Conservation (phyloP, 2,888 invertebrate genomes). For the Eristalis tenax region DNA sequence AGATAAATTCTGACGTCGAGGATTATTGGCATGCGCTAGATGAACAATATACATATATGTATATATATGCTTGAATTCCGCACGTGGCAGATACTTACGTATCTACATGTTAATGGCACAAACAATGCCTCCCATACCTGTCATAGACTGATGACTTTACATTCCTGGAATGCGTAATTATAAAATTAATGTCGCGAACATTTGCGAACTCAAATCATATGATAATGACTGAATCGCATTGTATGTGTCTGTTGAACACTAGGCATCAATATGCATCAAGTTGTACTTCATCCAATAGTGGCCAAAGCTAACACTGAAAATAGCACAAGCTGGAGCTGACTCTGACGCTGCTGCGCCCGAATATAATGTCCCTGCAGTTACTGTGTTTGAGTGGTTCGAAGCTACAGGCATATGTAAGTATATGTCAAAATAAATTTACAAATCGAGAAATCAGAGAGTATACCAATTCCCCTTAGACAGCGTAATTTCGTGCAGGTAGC, state of each 20-base stretch:
- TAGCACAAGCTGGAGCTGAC: conserved; percentile 37
- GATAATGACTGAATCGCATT: conserved; percentile 44
- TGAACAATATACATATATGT: too few relatives aligned
- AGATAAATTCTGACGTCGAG: not conserved
- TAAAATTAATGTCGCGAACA: conserved; percentile 42
- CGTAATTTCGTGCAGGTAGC: not conserved
- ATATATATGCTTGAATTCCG: not conserved
- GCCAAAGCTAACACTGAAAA: conserved; percentile 52
- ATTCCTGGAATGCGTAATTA: conserved; percentile 43
- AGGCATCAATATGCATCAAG: conserved; percentile 42
- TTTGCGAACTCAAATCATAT: conserved; percentile 38
- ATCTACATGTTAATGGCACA: too few relatives aligned
- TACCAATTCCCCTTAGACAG: not conserved
- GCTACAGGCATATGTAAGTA: conserved; percentile 16
- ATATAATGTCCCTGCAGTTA: conserved; percentile 22
- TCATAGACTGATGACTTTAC: too few relatives aligned
- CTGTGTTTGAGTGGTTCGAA: conserved; percentile 24
- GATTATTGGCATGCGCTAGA: not conserved
- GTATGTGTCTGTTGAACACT: conserved; percentile 60
- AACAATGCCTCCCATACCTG: too few relatives aligned
- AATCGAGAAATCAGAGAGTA: not conserved
- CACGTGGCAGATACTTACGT: too few relatives aligned
- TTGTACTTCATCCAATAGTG: conserved; percentile 18
- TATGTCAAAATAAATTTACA: conserved; percentile 53
- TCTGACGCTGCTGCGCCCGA: conserved; percentile 2